These are phyloP conservation scores for Charaxes varanes DNA, from an alignment of 1,140 invertebrate genomes.

Conservation along the genomic window DNA sequence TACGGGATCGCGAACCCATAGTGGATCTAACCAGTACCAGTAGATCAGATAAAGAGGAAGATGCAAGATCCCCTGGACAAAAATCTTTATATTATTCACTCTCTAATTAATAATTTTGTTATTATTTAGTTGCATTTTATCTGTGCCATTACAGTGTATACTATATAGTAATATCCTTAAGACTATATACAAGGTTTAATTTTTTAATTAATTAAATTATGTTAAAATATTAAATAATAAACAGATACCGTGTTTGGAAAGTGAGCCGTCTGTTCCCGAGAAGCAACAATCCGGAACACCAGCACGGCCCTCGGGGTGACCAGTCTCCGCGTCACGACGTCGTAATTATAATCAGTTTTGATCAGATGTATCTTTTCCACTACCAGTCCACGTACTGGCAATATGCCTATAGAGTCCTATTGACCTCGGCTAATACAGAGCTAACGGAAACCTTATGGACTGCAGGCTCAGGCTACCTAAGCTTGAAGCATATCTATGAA, in stretches of 20 bases:
- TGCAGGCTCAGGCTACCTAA: conserved; percentile 33
- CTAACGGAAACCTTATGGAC: conserved; percentile 15
- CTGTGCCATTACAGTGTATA: too few species aligned
- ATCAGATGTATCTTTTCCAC: conserved; percentile 38
- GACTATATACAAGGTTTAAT: too few species aligned
- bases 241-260: conserved; percentile 42
- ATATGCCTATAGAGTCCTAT: conserved; percentile 21
- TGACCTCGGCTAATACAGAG: conserved; percentile 9
- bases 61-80: too few species aligned
- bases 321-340: conserved; percentile 40
- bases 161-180: too few species aligned
- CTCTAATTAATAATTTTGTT: too few species aligned
- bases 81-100: too few species aligned
- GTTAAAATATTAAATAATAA: too few species aligned
- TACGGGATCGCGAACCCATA: too few species aligned
- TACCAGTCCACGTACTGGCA: conserved; percentile 5
- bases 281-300: conserved; percentile 42
- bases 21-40: too few species aligned
- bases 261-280: conserved; percentile 33
- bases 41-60: too few species aligned
- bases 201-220: too few species aligned
- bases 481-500: conserved; percentile 29
- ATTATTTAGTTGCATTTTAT: too few species aligned
- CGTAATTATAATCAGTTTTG: conserved; percentile 29
- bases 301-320: conserved; percentile 29